phyloP scores from a whole-genome alignment of 2,113 vertebrate species.

The Puma concolor region DNA sequence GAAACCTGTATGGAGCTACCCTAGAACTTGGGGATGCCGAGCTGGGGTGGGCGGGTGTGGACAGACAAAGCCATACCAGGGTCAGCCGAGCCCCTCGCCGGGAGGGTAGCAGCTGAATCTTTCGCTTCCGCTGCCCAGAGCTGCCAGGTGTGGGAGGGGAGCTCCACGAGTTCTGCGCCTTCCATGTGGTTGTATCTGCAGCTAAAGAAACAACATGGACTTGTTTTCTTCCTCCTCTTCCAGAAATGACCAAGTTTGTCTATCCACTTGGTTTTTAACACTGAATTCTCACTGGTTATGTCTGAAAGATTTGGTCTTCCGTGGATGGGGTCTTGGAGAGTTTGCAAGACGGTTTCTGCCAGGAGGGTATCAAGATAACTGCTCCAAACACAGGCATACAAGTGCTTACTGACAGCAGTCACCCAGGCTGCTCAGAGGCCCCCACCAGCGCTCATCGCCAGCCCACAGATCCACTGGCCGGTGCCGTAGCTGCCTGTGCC shows the following conservation, averaged over 20 bases:
- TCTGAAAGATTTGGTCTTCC: not conserved
- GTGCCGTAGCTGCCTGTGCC: not conserved
- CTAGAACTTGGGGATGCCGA: slow-evolving; percentile 54
- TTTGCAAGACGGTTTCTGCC: not conserved
- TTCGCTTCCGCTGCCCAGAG: slow-evolving; percentile 90
- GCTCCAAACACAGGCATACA: not conserved
- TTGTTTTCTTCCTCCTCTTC: not conserved
- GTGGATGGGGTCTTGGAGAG: not conserved
- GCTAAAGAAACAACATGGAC: slow-evolving; percentile 64
- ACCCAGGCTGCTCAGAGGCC: not conserved
- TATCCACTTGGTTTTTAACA: not conserved
- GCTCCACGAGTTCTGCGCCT: slow-evolving; percentile 70
- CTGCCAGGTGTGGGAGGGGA: slow-evolving; percentile 50
- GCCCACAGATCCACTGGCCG: rapidly evolving
- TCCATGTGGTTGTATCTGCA: slow-evolving; percentile 58
- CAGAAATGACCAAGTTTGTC: not conserved
- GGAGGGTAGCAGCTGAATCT: slow-evolving; percentile 90
- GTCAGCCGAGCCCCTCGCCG: slow-evolving; percentile 89
- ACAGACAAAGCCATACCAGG: slow-evolving; percentile 86
- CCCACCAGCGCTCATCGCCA: no score
- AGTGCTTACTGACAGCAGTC: no score
- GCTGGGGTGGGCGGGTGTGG: slow-evolving; percentile 24
- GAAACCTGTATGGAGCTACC: not conserved
- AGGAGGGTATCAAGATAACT: not conserved
- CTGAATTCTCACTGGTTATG: not conserved